phyloP scores from a whole-genome alignment of 2,113 vertebrate species.

The Fulica atra region DNA sequence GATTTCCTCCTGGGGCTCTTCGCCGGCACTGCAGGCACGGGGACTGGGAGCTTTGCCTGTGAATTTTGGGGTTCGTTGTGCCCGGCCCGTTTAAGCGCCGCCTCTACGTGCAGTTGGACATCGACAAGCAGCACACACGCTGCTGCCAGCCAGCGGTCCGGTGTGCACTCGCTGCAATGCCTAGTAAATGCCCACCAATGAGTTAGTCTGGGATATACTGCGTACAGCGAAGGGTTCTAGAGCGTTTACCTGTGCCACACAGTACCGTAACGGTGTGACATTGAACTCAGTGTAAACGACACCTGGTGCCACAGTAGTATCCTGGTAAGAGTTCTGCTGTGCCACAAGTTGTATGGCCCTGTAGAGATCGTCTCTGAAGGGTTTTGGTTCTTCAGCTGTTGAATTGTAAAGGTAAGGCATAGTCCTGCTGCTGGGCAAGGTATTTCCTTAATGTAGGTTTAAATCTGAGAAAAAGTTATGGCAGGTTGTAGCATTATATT shows the following conservation, averaged over 20 bases:
- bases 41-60: not conserved
- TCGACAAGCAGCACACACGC: rapidly evolving
- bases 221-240: rapidly evolving
- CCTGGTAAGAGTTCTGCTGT: not conserved
- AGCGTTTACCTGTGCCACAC: too few species aligned
- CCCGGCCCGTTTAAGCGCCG: too few species aligned
- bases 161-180: rapidly evolving
- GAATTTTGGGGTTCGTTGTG: not conserved
- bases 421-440: not conserved
- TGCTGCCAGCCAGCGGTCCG: rapidly evolving
- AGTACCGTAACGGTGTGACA: too few species aligned
- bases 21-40: rapidly evolving
- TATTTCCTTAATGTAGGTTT: not conserved
- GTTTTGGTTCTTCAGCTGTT: not conserved
- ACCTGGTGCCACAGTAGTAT: not conserved
- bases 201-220: not conserved
- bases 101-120: too few species aligned
- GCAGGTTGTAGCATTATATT: rapidly evolving
- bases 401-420: not conserved
- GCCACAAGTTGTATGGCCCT: not conserved
- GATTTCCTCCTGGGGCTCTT: rapidly evolving
- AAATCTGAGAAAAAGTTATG: not conserved
- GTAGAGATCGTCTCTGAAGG: not conserved
- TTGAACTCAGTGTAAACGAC: rapidly evolving
- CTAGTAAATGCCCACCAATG: too few species aligned